These are phyloP conservation scores for Hermodice carunculata DNA, from an alignment of 2,888 invertebrate species.

Conservation along the genomic window DNA sequence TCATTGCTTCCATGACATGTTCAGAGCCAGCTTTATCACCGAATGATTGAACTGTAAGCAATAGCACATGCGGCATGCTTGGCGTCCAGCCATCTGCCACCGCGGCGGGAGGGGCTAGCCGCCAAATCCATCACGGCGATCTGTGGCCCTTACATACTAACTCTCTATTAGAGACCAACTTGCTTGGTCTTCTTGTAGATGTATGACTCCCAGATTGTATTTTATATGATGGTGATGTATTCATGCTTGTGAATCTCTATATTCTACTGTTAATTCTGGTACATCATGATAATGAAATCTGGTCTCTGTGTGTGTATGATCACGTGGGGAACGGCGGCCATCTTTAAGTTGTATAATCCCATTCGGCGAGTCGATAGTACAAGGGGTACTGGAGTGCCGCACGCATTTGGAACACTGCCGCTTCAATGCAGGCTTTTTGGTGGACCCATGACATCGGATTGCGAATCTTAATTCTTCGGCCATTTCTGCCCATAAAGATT, in stretches of 20 bases:
- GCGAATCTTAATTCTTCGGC: slow-evolving; percentile 92
- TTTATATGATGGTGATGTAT: no score
- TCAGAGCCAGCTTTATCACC: no score
- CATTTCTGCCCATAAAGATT: slow-evolving; percentile 95
- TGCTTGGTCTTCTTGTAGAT: no score
- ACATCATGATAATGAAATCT: slow-evolving; percentile 24
- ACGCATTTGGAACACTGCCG: slow-evolving; percentile 81
- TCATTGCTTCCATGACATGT: no score
- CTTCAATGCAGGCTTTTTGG: slow-evolving; percentile 84
- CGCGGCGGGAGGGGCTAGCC: no score
- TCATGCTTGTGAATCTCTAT: slow-evolving; percentile 20
- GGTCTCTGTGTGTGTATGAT: slow-evolving; percentile 3
- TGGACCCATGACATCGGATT: slow-evolving; percentile 86
- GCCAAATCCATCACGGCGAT: no score
- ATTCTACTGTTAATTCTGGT: neutral
- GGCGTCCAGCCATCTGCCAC: no score
- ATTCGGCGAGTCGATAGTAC: slow-evolving; percentile 40
- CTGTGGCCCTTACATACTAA: no score
- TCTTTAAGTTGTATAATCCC: slow-evolving; percentile 32
- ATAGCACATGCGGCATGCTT: no score
- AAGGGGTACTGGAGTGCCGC: slow-evolving; percentile 28
- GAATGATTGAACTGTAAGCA: no score
- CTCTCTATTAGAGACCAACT: no score
- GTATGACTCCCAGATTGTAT: no score
- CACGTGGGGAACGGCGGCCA: slow-evolving; percentile 6